Conservation (phyloP, 1,140 invertebrate genomes). For the Bombus breviceps region DNA sequence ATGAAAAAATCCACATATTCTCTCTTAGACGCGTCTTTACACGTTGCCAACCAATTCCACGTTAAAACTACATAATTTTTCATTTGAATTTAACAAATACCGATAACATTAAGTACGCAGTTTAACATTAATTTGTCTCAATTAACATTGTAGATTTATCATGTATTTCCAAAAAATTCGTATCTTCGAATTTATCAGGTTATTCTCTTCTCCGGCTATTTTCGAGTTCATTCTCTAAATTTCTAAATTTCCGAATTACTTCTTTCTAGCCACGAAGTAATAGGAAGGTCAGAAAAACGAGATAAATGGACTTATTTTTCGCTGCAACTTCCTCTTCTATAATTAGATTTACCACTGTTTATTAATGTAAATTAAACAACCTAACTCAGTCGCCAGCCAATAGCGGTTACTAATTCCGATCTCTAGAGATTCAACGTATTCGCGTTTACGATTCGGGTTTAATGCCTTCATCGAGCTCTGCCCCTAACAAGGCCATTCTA, state of each 20-base stretch:
- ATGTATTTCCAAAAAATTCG: fast-evolving
- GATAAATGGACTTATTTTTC: no score
- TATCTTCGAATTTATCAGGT: background rate
- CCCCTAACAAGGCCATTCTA: background rate
- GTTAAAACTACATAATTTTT: no score
- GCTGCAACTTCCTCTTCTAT: no score
- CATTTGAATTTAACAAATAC: background rate
- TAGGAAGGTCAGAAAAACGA: no score
- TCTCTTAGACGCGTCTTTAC: no score
- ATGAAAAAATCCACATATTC: no score
- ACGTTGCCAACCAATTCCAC: no score
- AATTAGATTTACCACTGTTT: no score
- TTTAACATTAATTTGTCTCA: background rate
- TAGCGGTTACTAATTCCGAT: background rate
- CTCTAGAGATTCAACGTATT: background rate
- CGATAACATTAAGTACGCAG: background rate
- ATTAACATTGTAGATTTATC: background rate
- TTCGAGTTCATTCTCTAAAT: no score
- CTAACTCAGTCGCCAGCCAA: background rate
- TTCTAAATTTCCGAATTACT: no score
- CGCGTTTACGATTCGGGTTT: background rate
- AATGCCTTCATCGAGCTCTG: background rate
- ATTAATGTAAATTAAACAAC: background rate
- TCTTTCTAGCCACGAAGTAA: no score
- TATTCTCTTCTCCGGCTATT: background rate